Base-by-base conservation (phyloP, 2,797 vertebrate species). In the Diglossa cyanea region DNA sequence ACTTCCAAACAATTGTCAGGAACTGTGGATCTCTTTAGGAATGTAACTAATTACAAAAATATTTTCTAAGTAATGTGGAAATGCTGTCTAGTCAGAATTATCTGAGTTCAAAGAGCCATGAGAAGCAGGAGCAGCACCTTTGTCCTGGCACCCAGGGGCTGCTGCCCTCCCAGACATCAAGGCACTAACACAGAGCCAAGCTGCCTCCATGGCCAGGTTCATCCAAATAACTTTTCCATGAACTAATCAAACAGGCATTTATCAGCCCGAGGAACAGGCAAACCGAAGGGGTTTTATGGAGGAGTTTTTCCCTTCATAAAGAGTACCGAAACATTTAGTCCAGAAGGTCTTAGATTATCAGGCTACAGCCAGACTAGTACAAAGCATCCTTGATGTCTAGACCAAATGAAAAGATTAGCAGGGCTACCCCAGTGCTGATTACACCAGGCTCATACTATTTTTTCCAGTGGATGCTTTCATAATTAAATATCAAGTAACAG, bases 361-460 rank as follows among this genome's bases (percentile, higher is more conserved):
- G 5, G 7, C 90, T 25, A 18, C 5, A 81, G 82, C 33, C 92
- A 94, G 92, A 83, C 89, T n/a, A 45, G 70, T 48, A 93, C 91
- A 96, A 95, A 88, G 91, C 82, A 96, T 88, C 96, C 94, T 71
- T 86, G 87, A 84, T 63, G 89, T 95, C 95, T 83, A 91, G 89
- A 91, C 93, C 82, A 81, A 94, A 90, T 40, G 89, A 90, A 92
- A 94, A 92, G 94, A 94, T 94, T 88, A 94, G 77, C 90, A 67
- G 80, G 79, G 84, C 95, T 94, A 80, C 67, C 61, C 75, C 87
- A 30, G 60, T 11, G 23, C 89, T 80, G 93, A 96, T 93, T 92
- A 86, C 71, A 70, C 58, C 75, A 88, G 54, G 33, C 82, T 87
- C 58, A 58, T 20, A 11, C 65, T 88, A 83, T 94, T 95, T 95